Conservation (phyloP, 2,797 vertebrate genomes). For the Microchirus variegatus region DNA sequence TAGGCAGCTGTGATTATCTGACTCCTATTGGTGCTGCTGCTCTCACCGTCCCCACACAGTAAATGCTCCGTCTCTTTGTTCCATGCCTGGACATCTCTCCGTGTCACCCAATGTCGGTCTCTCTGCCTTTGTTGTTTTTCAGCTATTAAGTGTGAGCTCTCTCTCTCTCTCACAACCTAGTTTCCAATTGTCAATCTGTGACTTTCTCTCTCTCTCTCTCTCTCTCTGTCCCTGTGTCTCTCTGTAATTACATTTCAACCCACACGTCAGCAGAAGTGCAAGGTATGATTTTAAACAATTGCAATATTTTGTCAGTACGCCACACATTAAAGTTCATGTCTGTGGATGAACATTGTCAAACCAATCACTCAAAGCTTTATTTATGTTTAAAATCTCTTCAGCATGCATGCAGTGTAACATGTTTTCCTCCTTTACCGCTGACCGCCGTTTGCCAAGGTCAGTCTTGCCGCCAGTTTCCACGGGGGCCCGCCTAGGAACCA, state of each 20-base stretch:
- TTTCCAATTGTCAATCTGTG: conserved; percentile 26
- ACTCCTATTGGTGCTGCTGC: conserved; percentile 58
- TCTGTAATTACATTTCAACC: conserved; percentile 8
- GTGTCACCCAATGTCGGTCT: conserved; percentile 39
- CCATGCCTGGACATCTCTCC: conserved; percentile 31
- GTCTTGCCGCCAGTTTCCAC: too few relatives aligned
- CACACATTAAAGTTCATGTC: background rate
- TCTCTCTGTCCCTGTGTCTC: background rate
- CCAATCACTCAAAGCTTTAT: background rate
- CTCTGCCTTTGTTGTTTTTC: conserved; percentile 38
- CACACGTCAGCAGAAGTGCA: conserved; percentile 4
- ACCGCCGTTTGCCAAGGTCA: background rate
- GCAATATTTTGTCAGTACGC: background rate
- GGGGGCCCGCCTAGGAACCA: too few relatives aligned
- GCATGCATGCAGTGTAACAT: background rate
- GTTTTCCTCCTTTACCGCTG: background rate
- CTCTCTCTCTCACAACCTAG: conserved; percentile 20
- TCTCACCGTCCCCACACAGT: conserved; percentile 35
- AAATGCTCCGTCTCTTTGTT: conserved; percentile 44
- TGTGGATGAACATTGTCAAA: conserved; percentile 1
- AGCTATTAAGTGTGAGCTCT: background rate
- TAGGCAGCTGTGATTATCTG: conserved; percentile 72
- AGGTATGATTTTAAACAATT: background rate
- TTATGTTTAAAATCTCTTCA: background rate
- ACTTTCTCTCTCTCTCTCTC: conserved; percentile 4